A percentile compares a stretch with the other conserved stretches of the same genome.
Evolutionary conservation across 2,113 vertebrate species (phyloP).

Genomic region (Dendropsophus ebraccatus): DNA sequence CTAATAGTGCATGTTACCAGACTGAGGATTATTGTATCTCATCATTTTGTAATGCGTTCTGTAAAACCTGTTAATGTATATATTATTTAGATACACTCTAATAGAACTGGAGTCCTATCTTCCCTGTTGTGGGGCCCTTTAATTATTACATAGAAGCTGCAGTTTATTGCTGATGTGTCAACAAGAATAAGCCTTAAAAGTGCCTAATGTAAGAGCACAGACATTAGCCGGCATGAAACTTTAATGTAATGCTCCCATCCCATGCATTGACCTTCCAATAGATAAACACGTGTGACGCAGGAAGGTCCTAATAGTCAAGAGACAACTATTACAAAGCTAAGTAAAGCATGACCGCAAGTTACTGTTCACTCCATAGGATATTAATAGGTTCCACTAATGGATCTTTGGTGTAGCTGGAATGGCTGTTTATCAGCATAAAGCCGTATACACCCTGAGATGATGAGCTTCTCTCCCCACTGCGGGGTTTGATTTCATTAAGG

Average conservation of each 20-base stretch:
- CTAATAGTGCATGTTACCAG: no score
- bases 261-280: background rate
- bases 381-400: constrained; percentile 48
- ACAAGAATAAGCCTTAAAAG: background rate
- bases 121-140: no score
- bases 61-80: no score
- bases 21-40: no score
- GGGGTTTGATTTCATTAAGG: constrained; percentile 23
- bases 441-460: constrained; percentile 7
- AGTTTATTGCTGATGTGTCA: background rate
- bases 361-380: constrained; percentile 15
- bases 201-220: background rate
- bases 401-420: constrained; percentile 32
- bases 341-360: constrained; percentile 5
- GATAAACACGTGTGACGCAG: background rate
- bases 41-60: no score
- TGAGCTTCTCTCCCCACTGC: constrained; percentile 11
- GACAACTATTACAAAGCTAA: background rate
- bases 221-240: background rate
- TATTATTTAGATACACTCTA: no score
- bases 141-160: no score
- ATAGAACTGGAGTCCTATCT: no score
- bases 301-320: background rate
- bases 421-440: constrained; percentile 34
- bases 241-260: constrained; percentile 1